A percentile compares a stretch with the other conserved stretches of the same genome.
These are phyloP conservation scores for Pelodytes ibericus DNA, from an alignment of 2,797 vertebrate genomes.

Conservation along the genomic window DNA sequence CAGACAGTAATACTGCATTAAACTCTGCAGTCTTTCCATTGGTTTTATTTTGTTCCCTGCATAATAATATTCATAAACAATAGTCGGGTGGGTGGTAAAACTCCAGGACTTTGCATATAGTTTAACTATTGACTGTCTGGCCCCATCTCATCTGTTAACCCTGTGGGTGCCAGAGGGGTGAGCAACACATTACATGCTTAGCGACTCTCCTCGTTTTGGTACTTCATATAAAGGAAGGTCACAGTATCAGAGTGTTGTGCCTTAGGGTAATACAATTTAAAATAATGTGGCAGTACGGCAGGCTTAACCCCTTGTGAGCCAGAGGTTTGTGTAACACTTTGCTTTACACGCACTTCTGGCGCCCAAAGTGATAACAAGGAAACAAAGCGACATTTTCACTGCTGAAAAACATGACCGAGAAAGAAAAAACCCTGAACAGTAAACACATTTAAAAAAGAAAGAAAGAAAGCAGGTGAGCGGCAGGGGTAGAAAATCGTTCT, in stretches of 20 bases:
- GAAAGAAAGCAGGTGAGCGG: conserved; percentile 15
- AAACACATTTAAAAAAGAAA: conserved; percentile 9
- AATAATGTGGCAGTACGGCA: conserved; percentile 15
- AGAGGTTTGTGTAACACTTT: not conserved
- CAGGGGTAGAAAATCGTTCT: conserved; percentile 33
- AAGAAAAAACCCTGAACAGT: conserved; percentile 2
- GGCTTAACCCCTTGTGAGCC: not conserved
- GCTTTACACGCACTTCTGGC: not conserved
- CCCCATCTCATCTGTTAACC: too few species aligned
- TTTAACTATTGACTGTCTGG: too few species aligned
- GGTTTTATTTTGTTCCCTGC: conserved; percentile 23
- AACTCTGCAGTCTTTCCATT: conserved; percentile 22
- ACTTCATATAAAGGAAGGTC: not conserved
- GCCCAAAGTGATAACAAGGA: not conserved
- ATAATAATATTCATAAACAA: conserved; percentile 36
- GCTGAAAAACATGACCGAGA: conserved; percentile 11
- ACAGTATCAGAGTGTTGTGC: not conserved
- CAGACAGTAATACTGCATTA: not conserved
- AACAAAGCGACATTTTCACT: conserved; percentile 27
- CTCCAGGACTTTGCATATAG: too few species aligned
- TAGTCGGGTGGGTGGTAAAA: not conserved
- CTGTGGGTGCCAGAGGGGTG: too few species aligned
- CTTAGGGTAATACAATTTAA: not conserved
- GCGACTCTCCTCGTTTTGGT: too few species aligned
- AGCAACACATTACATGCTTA: too few species aligned